Base-by-base conservation (phyloP, 2,113 vertebrate genomes). In the Bos javanicus region DNA sequence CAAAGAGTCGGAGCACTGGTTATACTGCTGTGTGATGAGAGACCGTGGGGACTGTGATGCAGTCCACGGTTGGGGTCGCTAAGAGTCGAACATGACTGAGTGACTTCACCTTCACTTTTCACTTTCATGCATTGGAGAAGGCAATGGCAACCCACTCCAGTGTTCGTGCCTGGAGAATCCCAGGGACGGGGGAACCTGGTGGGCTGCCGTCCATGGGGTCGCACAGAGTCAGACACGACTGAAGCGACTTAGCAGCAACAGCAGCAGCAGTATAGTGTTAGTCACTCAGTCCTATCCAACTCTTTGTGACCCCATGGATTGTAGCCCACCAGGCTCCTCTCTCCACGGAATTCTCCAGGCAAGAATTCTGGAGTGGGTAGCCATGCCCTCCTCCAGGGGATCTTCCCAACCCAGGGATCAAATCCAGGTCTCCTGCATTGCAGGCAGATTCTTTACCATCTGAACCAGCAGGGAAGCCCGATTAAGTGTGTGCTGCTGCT, bases 201-300 rank as follows among this genome's bases (percentile, higher is more conserved):
- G 0, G 60, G 28, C 60, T 62, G 60, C 60, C 14, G 0, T 16
- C 28, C 6, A 0, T 62, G 6, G 28, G 28, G 28, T 33, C 0
- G 0, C 28, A 62, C 14, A 33, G 60, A 62, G 60, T 62, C 0
- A 0, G 28, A 30, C 60, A 62, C 0, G 0, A 62, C 60, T 62
- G 28, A 62, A 33, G 28, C 3, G 2, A 62, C 6, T 62, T 30
- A 33, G 60, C 13, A 62, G 28, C 50, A 50, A 13, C 50, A 50
- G 48, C 48, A 50, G 50, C 60, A 62, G 28, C 14, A 57, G 56
- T 1, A 57, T 57, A 57, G 56, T 57, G 28, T 62, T 62, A 62
- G 60, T 62, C 59, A n/a, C 15, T 64, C 16, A n/a, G 62, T 17
- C 30, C 14, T 67, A 3, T 16, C 33, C 7, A 9, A 17, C 30